Conservation (phyloP, 2,888 invertebrate genomes). For the Cistogaster globosa region DNA sequence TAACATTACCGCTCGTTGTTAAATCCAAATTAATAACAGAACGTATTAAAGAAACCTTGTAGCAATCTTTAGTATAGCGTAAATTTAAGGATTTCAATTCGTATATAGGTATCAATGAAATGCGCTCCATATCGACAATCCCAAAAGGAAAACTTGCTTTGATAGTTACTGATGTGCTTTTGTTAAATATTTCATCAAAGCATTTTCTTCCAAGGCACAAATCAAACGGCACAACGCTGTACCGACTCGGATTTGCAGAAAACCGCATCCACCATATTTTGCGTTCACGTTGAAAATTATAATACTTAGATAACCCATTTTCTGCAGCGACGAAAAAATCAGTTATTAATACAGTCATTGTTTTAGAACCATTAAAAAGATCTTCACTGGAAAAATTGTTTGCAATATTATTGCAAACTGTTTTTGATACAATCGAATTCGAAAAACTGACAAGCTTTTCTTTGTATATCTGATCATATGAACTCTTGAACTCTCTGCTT, state of each 20-base stretch:
- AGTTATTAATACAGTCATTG: constrained; percentile 74
- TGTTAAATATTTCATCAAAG: background rate
- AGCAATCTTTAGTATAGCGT: constrained; percentile 59
- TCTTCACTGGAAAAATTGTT: constrained; percentile 25
- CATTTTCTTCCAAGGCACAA: background rate
- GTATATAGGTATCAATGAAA: constrained; percentile 82
- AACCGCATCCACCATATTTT: constrained; percentile 94
- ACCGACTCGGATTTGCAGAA: constrained; percentile 89
- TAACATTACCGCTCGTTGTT: constrained; percentile 76
- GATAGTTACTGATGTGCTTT: constrained; percentile 85
- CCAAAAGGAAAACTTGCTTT: constrained; percentile 87
- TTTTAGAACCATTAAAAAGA: constrained; percentile 12
- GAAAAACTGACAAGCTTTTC: constrained; percentile 1
- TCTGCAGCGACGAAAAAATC: constrained; percentile 77
- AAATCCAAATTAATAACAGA: constrained; percentile 78
- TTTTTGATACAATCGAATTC: constrained; percentile 6
- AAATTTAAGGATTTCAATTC: constrained; percentile 73
- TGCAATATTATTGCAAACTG: background rate
- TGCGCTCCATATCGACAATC: constrained; percentile 86
- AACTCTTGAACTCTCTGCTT: constrained; percentile 83
- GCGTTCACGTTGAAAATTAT: constrained; percentile 89
- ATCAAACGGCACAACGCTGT: constrained; percentile 83
- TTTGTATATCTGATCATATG: constrained; percentile 73
- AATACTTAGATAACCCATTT: constrained; percentile 86
- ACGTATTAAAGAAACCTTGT: constrained; percentile 77